phyloP scores from a whole-genome alignment of 2,888 invertebrate genomes.

The Autographa pulchrina region DNA sequence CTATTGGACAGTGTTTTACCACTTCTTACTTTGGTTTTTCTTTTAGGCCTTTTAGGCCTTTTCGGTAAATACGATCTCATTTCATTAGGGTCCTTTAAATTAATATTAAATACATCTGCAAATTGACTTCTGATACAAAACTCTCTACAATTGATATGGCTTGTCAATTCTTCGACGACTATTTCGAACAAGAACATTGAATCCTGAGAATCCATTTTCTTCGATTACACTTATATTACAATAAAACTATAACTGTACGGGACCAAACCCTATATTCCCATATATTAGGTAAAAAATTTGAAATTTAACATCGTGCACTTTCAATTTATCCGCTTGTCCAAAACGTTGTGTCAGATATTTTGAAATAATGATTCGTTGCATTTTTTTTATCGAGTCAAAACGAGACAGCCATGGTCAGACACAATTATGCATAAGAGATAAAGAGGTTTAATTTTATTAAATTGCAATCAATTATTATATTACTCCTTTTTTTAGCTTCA shows the following conservation, averaged over 20 bases:
- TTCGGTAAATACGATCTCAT: conserved; percentile 33
- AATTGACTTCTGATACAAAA: conserved; percentile 74
- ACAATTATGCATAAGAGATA: neutral
- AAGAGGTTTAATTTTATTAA: neutral
- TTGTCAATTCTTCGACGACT: conserved; percentile 72
- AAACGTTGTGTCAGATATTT: conserved; percentile 54
- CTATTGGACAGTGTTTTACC: conserved; percentile 41
- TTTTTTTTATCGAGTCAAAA: conserved; percentile 27
- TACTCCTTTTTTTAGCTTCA: too few species aligned
- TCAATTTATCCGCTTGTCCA: conserved; percentile 63
- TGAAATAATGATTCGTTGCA: conserved; percentile 35
- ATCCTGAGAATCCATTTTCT: conserved; percentile 77
- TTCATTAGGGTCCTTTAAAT: conserved; percentile 70
- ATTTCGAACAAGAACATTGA: conserved; percentile 83
- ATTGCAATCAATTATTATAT: too few species aligned
- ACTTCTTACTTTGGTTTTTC: conserved; percentile 60
- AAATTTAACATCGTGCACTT: conserved; percentile 30
- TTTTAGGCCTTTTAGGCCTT: conserved; percentile 55
- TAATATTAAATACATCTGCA: conserved; percentile 75
- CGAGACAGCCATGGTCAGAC: conserved; percentile 25
- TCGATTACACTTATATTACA: conserved; percentile 32
- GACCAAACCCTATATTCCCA: conserved; percentile 6
- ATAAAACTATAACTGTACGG: conserved; percentile 7
- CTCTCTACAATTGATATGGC: conserved; percentile 66
- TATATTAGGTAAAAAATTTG: conserved; percentile 10